Conservation (phyloP, 1,140 invertebrate species). For the Pseudoatta argentina region DNA sequence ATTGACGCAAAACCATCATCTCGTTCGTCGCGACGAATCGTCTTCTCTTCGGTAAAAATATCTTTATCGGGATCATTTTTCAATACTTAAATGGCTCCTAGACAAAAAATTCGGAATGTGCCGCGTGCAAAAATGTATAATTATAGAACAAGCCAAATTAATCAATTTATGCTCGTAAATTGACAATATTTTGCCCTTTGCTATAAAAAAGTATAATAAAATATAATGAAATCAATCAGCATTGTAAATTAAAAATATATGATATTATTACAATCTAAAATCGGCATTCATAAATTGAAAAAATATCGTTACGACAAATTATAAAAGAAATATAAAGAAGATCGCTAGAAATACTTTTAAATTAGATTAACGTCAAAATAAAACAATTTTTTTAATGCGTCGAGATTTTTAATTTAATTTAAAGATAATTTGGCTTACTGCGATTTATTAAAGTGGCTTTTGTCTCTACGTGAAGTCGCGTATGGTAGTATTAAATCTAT, state of each 20-base stretch:
- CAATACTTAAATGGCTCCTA: neutral
- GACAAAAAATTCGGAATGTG: neutral
- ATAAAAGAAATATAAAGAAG: neutral
- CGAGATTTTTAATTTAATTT: neutral
- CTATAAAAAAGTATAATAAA: neutral
- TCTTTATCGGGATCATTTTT: neutral
- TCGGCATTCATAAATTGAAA: neutral
- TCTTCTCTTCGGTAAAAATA: neutral
- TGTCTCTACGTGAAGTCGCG: neutral
- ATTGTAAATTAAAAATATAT: neutral
- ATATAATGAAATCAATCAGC: neutral
- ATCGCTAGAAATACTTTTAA: neutral
- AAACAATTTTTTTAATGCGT: neutral
- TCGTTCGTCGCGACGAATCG: neutral
- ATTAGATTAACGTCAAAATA: neutral
- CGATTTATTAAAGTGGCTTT: neutral
- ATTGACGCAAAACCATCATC: conserved; percentile 67
- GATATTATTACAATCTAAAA: neutral
- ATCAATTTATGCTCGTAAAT: neutral
- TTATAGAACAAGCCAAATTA: neutral
- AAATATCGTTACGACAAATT: neutral
- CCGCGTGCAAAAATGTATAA: neutral
- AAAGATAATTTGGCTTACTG: neutral
- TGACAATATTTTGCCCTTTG: neutral
- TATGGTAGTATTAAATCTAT: neutral